Evolutionary conservation across 2,797 vertebrate species (phyloP).

Genomic region (Streptopelia turtur): DNA sequence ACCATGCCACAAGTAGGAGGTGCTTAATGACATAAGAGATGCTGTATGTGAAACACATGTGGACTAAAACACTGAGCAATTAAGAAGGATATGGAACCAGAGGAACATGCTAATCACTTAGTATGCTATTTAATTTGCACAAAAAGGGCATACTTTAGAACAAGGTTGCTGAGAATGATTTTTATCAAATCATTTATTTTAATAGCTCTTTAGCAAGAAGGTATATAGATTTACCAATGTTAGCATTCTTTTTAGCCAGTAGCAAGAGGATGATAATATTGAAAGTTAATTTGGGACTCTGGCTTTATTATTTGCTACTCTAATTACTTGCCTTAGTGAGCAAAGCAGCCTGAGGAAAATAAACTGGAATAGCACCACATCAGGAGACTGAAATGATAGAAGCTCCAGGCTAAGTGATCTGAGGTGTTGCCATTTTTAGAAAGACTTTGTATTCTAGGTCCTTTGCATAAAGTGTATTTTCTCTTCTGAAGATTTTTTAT

Average conservation of each 20-base stretch:
- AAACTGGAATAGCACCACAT: conserved; percentile 28
- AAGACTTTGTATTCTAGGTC: not conserved
- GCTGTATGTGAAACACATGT: not conserved
- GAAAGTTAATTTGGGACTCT: conserved; percentile 68
- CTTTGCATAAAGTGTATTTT: conserved; percentile 41
- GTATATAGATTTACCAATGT: conserved; percentile 48
- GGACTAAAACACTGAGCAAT: not conserved
- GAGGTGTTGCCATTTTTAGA: not conserved
- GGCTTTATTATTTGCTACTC: conserved; percentile 61
- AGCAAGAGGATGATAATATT: conserved; percentile 61
- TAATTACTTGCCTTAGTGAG: conserved; percentile 70
- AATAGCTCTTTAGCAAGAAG: conserved; percentile 39
- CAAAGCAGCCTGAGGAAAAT: conserved; percentile 50
- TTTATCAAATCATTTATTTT: conserved; percentile 61
- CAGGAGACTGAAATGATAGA: conserved; percentile 39
- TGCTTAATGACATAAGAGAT: not conserved
- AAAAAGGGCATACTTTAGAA: not conserved
- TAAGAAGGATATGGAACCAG: not conserved
- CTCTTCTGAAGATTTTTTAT: not conserved
- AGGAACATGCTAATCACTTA: not conserved
- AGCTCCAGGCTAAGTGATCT: conserved; percentile 36
- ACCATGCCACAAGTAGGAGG: not conserved
- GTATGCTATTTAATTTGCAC: not conserved
- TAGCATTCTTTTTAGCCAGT: conserved; percentile 59
- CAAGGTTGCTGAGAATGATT: not conserved